Percentiles rank a stretch among this genome's conserved stretches.
Evolutionary conservation across 2,888 invertebrate species (phyloP).

Genomic region (Cataglyphis altisquamis): DNA sequence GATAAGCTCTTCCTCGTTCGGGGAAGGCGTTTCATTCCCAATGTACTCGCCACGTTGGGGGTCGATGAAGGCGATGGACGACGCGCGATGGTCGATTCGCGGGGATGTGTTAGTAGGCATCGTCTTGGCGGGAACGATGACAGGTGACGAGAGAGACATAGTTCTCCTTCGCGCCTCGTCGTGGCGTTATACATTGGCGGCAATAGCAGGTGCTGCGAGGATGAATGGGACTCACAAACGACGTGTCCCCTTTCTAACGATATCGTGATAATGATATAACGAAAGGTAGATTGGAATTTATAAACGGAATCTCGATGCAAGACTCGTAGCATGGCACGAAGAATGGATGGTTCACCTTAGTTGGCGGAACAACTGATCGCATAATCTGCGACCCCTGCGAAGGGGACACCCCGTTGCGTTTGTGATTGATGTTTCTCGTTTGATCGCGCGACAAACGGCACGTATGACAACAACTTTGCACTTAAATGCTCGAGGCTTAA

Average conservation of each 20-base stretch:
- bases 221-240: constrained; percentile 16
- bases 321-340: neutral
- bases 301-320: neutral
- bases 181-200: neutral
- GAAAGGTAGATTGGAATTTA: neutral
- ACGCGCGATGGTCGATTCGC: constrained; percentile 36
- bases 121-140: constrained; percentile 55
- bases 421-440: constrained; percentile 41
- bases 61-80: constrained; percentile 41
- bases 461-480: constrained; percentile 14
- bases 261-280: neutral
- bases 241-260: neutral
- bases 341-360: neutral
- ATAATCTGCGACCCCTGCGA: neutral
- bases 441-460: constrained; percentile 10
- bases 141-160: constrained; percentile 53
- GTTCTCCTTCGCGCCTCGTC: neutral
- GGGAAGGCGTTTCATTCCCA: neutral
- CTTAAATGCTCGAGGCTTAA: neutral
- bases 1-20: constrained; percentile 2
- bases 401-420: neutral
- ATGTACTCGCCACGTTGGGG: neutral
- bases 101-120: constrained; percentile 34
- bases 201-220: neutral
- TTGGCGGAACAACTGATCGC: constrained; percentile 13